Base-by-base conservation (phyloP, 1,140 invertebrate genomes). In the Ditylenchus dipsaci region DNA sequence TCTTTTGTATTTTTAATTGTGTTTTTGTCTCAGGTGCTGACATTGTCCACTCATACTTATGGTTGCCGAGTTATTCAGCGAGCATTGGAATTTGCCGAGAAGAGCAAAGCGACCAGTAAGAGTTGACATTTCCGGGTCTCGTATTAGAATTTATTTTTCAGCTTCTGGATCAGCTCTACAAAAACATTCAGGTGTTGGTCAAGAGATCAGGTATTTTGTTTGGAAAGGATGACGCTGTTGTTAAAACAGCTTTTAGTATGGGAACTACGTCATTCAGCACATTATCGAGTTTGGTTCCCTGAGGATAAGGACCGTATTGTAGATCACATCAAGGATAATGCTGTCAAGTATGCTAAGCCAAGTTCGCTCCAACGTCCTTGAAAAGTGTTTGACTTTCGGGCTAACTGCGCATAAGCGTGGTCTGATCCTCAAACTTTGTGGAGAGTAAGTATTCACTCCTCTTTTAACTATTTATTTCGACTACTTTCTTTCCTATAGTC, bases 41-140 rank as follows among this genome's bases (percentile, higher is more conserved):
- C 93, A 91, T 85, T 89, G 90, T 42, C 86, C 98, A 70, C 96
- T 93, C 47, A 97, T 38, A 93, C 58, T 86, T 95, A 99, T 84
- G 95, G 95, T 13, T 99, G 95, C 82, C 88, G 95, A 71, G 95
- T 98, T 0, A 98, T 99, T 78, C 95, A 99, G 85, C 90, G 95
- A 74, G 97, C 56, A 13, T 23, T 99, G 57, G 95, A 98, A 85
- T 93, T 97, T 84, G 98, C 95, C 86, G 93, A 64, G 86, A 89
- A 47, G 93, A 97, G 79, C 95, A 99, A 86, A 93, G 11, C 86
- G 89, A 69, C 92, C 92, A 23, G 93, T 99, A 38, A 38, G 11
- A 38, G 11, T 11, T 5, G 33, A n/a, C n/a, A 3, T 38, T 38
- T 38, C 11, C 33, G 11, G 33, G 3, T 38, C 33, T 38, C 11